Evolutionary conservation across 2,797 vertebrate genomes (phyloP).

Genomic region (Amblyopsis hoosieri): DNA sequence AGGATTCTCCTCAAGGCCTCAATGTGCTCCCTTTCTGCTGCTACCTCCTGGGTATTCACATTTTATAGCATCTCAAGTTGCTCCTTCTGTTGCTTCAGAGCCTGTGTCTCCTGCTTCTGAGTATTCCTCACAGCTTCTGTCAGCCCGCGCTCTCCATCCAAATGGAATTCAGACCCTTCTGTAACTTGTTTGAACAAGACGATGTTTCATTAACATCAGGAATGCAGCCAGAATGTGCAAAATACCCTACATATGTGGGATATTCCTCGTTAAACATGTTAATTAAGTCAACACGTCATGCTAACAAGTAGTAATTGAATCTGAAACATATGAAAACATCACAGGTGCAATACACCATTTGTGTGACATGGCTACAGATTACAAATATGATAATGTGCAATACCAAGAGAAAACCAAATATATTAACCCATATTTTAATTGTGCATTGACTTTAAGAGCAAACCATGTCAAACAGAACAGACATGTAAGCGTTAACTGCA

Average conservation of each 20-base stretch:
- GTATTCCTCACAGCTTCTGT: slow-evolving; percentile 71
- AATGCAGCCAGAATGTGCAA: background rate
- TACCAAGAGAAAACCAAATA: too few species aligned
- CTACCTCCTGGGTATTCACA: slow-evolving; percentile 60
- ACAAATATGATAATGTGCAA: too few species aligned
- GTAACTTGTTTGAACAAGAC: background rate
- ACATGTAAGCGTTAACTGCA: background rate
- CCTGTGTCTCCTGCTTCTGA: slow-evolving; percentile 72
- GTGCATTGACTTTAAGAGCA: background rate
- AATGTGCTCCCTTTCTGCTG: slow-evolving; percentile 65
- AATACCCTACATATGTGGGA: background rate
- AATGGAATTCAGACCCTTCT: slow-evolving; percentile 41
- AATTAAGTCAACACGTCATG: too few species aligned
- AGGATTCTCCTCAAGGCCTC: slow-evolving; percentile 67
- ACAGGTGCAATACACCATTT: too few species aligned
- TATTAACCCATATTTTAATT: too few species aligned
- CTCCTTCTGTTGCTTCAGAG: slow-evolving; percentile 74
- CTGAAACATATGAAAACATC: too few species aligned
- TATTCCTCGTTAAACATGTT: background rate
- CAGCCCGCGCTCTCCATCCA: slow-evolving; percentile 68
- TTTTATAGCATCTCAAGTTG: slow-evolving; percentile 65
- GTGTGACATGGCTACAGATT: too few species aligned
- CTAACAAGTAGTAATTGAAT: too few species aligned
- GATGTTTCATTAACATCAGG: background rate
- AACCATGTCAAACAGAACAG: background rate